Conservation (phyloP, 2,113 vertebrate genomes). For the Ceyx melanurus region DNA sequence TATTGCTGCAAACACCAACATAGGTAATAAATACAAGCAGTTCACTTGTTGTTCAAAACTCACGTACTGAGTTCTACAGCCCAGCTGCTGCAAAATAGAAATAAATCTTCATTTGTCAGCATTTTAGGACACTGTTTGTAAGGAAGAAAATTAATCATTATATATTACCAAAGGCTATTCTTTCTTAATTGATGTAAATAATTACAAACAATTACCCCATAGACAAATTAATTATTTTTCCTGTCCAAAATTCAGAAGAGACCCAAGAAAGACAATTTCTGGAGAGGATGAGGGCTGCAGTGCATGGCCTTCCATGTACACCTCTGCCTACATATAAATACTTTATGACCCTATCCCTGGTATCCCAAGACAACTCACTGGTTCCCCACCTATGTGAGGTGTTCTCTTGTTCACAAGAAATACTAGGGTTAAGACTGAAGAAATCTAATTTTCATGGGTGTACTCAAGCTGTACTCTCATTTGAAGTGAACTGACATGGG, state of each 20-base stretch:
- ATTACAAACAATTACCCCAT: neutral
- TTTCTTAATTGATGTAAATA: neutral
- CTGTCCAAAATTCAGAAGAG: neutral
- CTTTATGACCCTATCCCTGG: no score
- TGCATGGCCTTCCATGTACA: accelerated
- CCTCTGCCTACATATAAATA: neutral
- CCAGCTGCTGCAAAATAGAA: neutral
- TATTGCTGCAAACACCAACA: neutral
- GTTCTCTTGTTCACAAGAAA: neutral
- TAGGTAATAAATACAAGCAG: neutral
- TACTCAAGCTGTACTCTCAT: neutral
- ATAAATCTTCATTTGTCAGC: neutral
- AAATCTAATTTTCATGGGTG: neutral
- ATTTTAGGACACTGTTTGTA: neutral
- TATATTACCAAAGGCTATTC: neutral
- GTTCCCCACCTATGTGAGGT: neutral
- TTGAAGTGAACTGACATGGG: neutral
- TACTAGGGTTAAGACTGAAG: neutral
- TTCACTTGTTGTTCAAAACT: neutral
- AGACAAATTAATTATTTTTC: neutral
- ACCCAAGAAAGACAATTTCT: neutral
- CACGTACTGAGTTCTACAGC: accelerated
- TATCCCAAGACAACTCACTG: neutral
- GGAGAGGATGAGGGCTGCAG: neutral
- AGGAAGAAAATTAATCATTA: neutral